Base-by-base conservation (phyloP, 2,888 invertebrate genomes). In the Nomada fabriciana region DNA sequence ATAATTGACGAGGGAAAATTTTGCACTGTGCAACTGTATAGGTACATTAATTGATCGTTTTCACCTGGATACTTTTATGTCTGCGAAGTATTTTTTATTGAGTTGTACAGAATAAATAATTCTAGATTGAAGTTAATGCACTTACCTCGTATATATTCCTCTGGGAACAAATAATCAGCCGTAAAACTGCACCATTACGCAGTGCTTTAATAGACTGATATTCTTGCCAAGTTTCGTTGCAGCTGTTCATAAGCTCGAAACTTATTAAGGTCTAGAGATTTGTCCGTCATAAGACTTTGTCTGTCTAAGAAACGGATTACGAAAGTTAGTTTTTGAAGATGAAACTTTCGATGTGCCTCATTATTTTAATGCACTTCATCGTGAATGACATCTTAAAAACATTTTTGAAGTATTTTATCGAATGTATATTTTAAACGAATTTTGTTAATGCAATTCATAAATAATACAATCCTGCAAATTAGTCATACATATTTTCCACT, bases 221-320 rank as follows among this genome's bases (percentile, higher is more conserved):
- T 73, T 65, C 57, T 65, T 73, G 43, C 4, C 25, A 73, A 73
- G 65, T 53, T 65, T 65, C 55, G 43, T 65, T 55, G 47, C 47
- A 65, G 42, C 29, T 64, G 64, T 65, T 57, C 47, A 2, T 47
- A 65, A 73, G 55, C 65, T 73, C 29, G 5, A 65, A 65, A 65
- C 65, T 73, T 20, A 73, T 65, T 65, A 73, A 65, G 57, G 29
- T 65, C 18, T 43, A 7, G 43, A 55, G 72, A 65, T 64, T 73
- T 73, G 43, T 65, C 65, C 65, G 18, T 65, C 55, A 25, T 3
- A 55, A 43, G 55, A 73, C 65, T 65, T 65, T 73, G 43, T 57
- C 65, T 47, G 65, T 18, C 15, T 20, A 25, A 18, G 25, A 74
- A 50, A 52, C 67, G 59, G 68, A 68, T 75, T 75, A 59, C 25